Base-by-base conservation (phyloP, 2,113 vertebrate genomes). In the Pterocles orientalis region DNA sequence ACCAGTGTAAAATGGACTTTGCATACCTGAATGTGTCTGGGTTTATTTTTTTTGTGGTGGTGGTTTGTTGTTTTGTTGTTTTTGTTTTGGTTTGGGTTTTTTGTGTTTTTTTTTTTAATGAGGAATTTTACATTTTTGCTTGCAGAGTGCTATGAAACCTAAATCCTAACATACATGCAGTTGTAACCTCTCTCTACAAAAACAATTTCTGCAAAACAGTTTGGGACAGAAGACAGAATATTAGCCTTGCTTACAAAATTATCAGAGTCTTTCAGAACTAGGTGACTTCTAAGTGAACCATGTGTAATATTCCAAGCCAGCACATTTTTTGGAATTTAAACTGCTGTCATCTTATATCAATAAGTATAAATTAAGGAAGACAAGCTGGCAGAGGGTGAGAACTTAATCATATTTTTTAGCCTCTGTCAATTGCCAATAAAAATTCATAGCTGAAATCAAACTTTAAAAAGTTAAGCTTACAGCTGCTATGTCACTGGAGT, bases 331-430 rank as follows among this genome's bases (percentile, higher is more conserved):
- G 0, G 8, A 88, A 75, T 94, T 95, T 90, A 82, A 94, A 91
- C 71, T 84, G 71, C 86, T 94, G 82, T 82, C 71, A 0, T 86
- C 88, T 95, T 94, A 82, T 94, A 72, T 86, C 92, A 64, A 48
- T 78, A 93, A 91, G 86, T 48, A 94, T 82, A 96, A 95, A 95
- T 96, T 95, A 94, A 90, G 65, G 76, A 88, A 86, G 94, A 96
- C 89, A 95, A 86, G 69, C 41, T 91, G 64, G 45, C 62, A 96
- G 86, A 91, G 92, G 73, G 62, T 61, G 26, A 96, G 50, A 96
- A 92, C 50, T 92, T 96, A 96, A 92, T 95, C 54, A 77, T 86
- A 87, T 70, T 88, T 84, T 96, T 93, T 84, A 92, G 94, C 75
- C 84, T 72, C 60, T 91, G 75, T 84, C 86, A 95, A 91, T 94